Evolutionary conservation across 1,140 invertebrate genomes (phyloP).

Genomic region (Diorhabda sublineata): DNA sequence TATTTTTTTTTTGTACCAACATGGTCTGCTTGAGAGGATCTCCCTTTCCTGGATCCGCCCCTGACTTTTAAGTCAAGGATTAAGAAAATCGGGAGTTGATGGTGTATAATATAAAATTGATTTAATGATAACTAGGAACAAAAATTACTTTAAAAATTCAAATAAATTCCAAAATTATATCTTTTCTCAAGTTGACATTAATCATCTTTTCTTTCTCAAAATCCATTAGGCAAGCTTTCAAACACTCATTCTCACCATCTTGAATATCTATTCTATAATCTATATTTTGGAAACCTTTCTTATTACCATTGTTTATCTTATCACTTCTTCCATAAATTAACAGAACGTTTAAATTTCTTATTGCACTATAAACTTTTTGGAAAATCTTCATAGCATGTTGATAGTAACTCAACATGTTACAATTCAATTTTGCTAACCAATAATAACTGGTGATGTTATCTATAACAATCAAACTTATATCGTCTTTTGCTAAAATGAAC

Average conservation of each 20-base stretch:
- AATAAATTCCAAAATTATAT: slow-evolving; percentile 12
- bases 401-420: slow-evolving; percentile 21
- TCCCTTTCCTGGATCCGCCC: not conserved
- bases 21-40: no score
- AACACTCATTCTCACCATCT: not conserved
- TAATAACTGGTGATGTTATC: slow-evolving; percentile 24
- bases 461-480: slow-evolving; percentile 21
- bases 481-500: slow-evolving; percentile 22
- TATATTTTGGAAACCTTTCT: not conserved
- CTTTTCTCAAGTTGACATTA: not conserved
- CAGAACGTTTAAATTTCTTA: slow-evolving; percentile 25
- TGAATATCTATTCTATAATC: slow-evolving; percentile 16
- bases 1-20: no score
- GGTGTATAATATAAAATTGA: no score
- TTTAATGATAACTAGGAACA: no score
- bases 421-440: slow-evolving; percentile 20
- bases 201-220: slow-evolving; percentile 10
- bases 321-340: slow-evolving; percentile 20
- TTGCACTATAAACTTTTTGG: slow-evolving; percentile 15
- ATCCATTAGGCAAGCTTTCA: slow-evolving; percentile 4
- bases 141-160: not conserved
- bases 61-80: slow-evolving; percentile 5
- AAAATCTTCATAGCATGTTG: slow-evolving; percentile 20
- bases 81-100: not conserved
- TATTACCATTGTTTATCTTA: not conserved